Base-by-base conservation (phyloP, 2,113 vertebrate genomes). In the Numenius arquata region DNA sequence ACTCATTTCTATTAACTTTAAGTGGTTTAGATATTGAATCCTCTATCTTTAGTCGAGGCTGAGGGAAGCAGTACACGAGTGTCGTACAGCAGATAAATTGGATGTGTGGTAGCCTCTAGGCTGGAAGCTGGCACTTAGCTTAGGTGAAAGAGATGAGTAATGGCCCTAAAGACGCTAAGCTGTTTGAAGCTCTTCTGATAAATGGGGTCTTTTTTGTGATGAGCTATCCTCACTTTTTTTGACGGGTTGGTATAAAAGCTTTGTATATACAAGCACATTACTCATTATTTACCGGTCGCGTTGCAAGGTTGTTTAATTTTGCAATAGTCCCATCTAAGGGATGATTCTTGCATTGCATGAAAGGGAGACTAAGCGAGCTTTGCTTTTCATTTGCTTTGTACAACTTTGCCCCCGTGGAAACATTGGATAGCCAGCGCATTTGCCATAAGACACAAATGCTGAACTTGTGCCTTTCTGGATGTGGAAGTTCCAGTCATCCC, bases 311-410 rank as follows among this genome's bases (percentile, higher is more conserved):
- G 89, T 97, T 97, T 97, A 84, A 96, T 95, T 98, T 84, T 95
- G 95, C 93, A 97, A 97, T 45, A 97, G 97, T 96, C 93, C 97
- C 97, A 97, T 95, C 97, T 97, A 96, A 96, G 95, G 97, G 97
- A 95, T 90, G 85, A 40, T 96, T 89, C 43, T 83, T 93, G 97
- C 87, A 98, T 71, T 97, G 95, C 97, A 97, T 52, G 76, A 47
- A 70, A 88, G 40, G 88, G 47, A 76, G 70, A 36, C 63, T 48
- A 14, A 62, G 65, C 38, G 56, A 79, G 50, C 65, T 89, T 56
- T 59, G 85, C 75, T 90, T 77, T 77, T 67, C 30, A 15, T 81
- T 85, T 79, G n/a, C n/a, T 89, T 26, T 73, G 41, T 80, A 2
- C 78, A 29, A 36, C 68, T 84, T 80, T 75, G 30, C 21, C 47